Conservation (phyloP, 1,140 invertebrate genomes). For the Arion vulgaris region DNA sequence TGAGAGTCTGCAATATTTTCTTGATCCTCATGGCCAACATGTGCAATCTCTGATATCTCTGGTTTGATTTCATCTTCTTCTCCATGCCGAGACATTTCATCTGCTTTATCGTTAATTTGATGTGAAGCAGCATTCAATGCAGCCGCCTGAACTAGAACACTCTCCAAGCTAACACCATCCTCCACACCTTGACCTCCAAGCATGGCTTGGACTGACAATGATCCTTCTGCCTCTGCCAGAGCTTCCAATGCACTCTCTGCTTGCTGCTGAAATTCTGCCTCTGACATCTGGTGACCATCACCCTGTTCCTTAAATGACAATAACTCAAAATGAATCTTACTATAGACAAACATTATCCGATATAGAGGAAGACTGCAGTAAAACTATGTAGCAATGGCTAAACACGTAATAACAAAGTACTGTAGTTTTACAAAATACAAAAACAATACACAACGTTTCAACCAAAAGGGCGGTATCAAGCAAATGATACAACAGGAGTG, state of each 20-base stretch:
- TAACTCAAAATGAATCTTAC: neutral
- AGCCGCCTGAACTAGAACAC: slow-evolving; percentile 8
- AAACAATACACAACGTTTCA: too few relatives aligned
- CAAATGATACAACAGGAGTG: too few relatives aligned
- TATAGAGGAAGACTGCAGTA: too few relatives aligned
- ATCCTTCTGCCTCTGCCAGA: slow-evolving; percentile 11
- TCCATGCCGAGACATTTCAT: neutral
- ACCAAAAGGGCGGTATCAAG: too few relatives aligned
- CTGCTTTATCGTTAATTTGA: neutral
- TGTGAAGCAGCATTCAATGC: neutral
- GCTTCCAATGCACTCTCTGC: slow-evolving; percentile 40
- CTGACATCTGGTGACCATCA: slow-evolving; percentile 17
- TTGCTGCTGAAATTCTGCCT: slow-evolving; percentile 30
- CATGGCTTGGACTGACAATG: neutral
- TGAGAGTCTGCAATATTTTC: slow-evolving; percentile 20
- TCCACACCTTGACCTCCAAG: neutral
- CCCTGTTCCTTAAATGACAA: slow-evolving; percentile 26
- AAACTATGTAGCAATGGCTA: too few relatives aligned
- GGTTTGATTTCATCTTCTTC: slow-evolving; percentile 6
- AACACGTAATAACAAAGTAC: too few relatives aligned
- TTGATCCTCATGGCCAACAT: neutral
- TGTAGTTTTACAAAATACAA: too few relatives aligned
- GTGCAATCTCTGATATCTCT: slow-evolving; percentile 1
- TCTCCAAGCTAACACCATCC: neutral
- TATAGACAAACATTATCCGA: too few relatives aligned